Evolutionary conservation across 2,797 vertebrate species (phyloP).

Genomic region (Kryptopterus vitreolus): DNA sequence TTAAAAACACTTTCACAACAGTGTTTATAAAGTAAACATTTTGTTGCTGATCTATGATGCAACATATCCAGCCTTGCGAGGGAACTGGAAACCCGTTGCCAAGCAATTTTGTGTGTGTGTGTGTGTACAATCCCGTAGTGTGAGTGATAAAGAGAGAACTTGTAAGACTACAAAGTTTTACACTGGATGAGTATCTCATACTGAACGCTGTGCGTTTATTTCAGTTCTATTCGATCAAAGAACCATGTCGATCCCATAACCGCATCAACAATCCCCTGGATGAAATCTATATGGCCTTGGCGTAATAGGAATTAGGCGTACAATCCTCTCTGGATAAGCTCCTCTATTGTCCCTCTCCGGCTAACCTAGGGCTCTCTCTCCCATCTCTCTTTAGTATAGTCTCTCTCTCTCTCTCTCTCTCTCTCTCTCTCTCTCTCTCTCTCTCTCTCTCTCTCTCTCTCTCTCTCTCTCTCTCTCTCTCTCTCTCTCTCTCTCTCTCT

Average conservation of each 20-base stretch:
- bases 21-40: constrained; percentile 39
- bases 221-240: constrained; percentile 71
- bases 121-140: neutral
- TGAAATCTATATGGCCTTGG: too few species aligned
- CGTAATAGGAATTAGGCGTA: constrained; percentile 56
- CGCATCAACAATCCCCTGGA: constrained; percentile 76
- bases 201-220: constrained; percentile 69
- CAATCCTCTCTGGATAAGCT: too few species aligned
- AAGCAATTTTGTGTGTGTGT: neutral
- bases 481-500: too few species aligned
- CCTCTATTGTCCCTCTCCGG: too few species aligned
- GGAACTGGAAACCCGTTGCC: constrained; percentile 36
- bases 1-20: constrained; percentile 36
- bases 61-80: constrained; percentile 33
- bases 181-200: constrained; percentile 55
- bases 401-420: too few species aligned
- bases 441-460: too few species aligned
- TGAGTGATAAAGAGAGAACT: neutral
- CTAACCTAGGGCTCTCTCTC: too few species aligned
- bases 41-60: constrained; percentile 44
- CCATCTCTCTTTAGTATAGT: too few species aligned
- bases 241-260: constrained; percentile 72
- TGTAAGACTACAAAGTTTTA: constrained; percentile 8
- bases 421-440: too few species aligned
- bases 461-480: too few species aligned